These are phyloP conservation scores for Muschampia plurimacula DNA, from an alignment of 2,888 invertebrate genomes.

Conservation along the genomic window DNA sequence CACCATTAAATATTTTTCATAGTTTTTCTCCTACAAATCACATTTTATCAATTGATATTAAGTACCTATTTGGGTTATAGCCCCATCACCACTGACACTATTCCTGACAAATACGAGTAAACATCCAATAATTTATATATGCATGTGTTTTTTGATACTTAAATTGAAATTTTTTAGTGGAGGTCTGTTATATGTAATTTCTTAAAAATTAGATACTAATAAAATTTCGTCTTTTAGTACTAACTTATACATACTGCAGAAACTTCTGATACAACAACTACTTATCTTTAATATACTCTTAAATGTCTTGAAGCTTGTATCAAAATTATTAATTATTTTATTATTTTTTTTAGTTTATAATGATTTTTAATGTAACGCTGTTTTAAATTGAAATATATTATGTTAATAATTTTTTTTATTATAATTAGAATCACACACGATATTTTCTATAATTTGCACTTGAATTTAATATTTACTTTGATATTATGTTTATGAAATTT, in stretches of 20 bases:
- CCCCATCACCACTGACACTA: background rate
- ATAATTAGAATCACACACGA: background rate
- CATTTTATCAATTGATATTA: too few relatives aligned
- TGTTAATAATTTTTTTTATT: too few relatives aligned
- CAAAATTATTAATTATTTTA: background rate
- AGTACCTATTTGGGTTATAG: too few relatives aligned
- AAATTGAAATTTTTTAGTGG: slow-evolving; percentile 2
- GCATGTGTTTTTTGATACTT: slow-evolving; percentile 9
- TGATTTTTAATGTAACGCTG: background rate
- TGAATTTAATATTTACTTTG: background rate
- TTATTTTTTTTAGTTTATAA: background rate
- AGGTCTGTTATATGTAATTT: background rate
- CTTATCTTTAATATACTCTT: background rate
- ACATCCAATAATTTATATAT: background rate
- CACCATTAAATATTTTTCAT: background rate
- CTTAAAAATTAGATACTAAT: slow-evolving; percentile 15
- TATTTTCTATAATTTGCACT: slow-evolving; percentile 10
- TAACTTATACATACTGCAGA: background rate
- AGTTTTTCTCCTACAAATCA: too few relatives aligned
- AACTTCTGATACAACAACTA: too few relatives aligned
- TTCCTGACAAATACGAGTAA: background rate
- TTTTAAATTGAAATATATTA: too few relatives aligned
- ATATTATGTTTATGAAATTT: background rate
- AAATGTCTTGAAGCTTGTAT: background rate
- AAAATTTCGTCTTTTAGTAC: background rate